Percentiles rank a stretch among this genome's conserved stretches.
phyloP scores from a whole-genome alignment of 2,888 invertebrate genomes.

The Cryptus armator region DNA sequence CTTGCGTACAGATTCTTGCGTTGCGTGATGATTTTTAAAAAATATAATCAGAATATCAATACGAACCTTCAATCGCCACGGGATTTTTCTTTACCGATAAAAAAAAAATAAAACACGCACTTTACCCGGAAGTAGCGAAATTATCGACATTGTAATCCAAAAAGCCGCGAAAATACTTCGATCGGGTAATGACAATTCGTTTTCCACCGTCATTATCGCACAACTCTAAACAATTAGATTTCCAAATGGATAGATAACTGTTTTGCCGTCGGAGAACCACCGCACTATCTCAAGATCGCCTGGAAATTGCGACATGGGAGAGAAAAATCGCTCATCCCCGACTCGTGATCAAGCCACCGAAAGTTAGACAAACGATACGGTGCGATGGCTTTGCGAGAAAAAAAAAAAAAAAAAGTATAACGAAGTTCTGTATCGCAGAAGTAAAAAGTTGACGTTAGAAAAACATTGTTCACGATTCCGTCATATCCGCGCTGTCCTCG shows the following conservation, averaged over 20 bases:
- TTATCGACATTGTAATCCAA: no score
- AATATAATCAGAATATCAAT: no score
- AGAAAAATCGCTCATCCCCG: neutral
- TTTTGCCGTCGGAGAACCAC: neutral
- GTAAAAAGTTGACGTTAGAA: conserved; percentile 2
- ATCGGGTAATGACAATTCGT: neutral
- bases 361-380: neutral
- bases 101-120: no score
- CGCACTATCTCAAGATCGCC: neutral
- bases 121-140: no score
- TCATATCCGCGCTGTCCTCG: conserved; percentile 75
- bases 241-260: neutral
- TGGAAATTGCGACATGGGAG: neutral
- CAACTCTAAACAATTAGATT: neutral
- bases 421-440: conserved; percentile 2
- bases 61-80: no score
- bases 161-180: no score
- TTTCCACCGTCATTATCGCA: neutral
- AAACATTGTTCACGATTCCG: conserved; percentile 68
- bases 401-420: neutral
- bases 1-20: no score
- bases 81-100: no score
- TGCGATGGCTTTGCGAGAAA: neutral
- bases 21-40: no score
- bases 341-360: neutral